phyloP scores from a whole-genome alignment of 2,888 invertebrate genomes.

The Philereme vetulata region DNA sequence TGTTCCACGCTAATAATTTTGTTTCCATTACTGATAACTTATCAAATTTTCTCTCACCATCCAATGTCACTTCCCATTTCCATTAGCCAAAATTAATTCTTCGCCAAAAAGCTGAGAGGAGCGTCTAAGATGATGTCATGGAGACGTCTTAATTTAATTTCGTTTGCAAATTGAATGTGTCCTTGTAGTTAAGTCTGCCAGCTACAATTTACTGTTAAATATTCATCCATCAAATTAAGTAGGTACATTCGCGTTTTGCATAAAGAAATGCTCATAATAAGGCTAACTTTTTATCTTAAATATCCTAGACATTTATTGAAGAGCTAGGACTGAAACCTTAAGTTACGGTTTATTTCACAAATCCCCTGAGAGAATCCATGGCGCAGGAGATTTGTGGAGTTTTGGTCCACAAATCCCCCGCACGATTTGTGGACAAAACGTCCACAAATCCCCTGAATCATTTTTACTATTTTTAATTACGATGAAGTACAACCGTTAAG shows the following conservation, averaged over 20 bases:
- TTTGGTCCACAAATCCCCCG: too few relatives aligned
- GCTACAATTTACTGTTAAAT: conserved; percentile 44
- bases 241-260: conserved; percentile 18
- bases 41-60: conserved; percentile 17
- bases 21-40: conserved; percentile 18
- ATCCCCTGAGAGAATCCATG: too few relatives aligned
- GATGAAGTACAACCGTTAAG: too few relatives aligned
- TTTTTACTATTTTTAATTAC: too few relatives aligned
- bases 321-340: too few relatives aligned
- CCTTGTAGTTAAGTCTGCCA: conserved; percentile 35
- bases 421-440: too few relatives aligned
- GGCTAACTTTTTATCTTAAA: too few relatives aligned
- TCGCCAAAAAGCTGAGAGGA: conserved; percentile 42
- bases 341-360: too few relatives aligned
- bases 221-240: conserved; percentile 39
- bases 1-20: conserved; percentile 1
- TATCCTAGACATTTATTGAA: too few relatives aligned
- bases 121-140: conserved; percentile 48
- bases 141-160: conserved; percentile 53
- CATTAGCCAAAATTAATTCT: conserved; percentile 32
- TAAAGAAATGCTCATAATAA: conserved; percentile 26
- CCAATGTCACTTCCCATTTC: conserved; percentile 27
- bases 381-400: too few relatives aligned
- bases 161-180: conserved; percentile 46
- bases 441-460: too few relatives aligned